phyloP scores from a whole-genome alignment of 1,140 invertebrate species.

The Oryctes rhinoceros region DNA sequence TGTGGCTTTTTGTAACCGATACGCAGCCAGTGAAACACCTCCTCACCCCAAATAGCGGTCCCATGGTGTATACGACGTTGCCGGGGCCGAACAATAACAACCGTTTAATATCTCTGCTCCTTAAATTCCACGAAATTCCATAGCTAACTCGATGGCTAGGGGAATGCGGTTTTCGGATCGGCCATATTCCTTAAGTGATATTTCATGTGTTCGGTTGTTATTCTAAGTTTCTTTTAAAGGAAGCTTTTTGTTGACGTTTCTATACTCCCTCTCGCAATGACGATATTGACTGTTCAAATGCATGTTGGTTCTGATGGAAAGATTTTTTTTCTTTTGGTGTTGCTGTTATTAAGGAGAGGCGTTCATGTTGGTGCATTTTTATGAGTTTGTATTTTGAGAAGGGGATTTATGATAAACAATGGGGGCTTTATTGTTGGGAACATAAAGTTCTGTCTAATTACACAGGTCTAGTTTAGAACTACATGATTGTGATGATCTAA shows the following conservation, averaged over 20 bases:
- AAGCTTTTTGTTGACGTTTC: neutral
- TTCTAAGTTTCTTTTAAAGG: neutral
- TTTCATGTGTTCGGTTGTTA: neutral
- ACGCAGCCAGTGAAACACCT: neutral
- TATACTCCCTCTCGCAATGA: neutral
- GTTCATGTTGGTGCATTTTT: neutral
- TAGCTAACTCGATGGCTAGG: neutral
- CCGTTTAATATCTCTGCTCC: neutral
- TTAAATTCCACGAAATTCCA: neutral
- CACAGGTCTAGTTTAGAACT: neutral
- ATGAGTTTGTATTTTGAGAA: neutral
- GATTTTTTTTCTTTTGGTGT: neutral
- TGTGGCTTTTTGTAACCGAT: neutral
- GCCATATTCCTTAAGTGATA: constrained; percentile 4
- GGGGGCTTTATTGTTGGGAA: neutral
- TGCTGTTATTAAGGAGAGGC: neutral
- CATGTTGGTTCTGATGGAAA: neutral
- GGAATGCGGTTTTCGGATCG: constrained; percentile 4
- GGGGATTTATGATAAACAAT: neutral
- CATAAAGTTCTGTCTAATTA: neutral
- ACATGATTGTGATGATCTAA: too few relatives aligned
- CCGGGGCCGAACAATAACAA: neutral
- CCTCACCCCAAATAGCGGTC: neutral
- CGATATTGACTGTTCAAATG: neutral
- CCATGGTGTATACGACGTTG: too few relatives aligned